Evolutionary conservation across 2,888 invertebrate species (phyloP).

Genomic region (Smittia sp.): DNA sequence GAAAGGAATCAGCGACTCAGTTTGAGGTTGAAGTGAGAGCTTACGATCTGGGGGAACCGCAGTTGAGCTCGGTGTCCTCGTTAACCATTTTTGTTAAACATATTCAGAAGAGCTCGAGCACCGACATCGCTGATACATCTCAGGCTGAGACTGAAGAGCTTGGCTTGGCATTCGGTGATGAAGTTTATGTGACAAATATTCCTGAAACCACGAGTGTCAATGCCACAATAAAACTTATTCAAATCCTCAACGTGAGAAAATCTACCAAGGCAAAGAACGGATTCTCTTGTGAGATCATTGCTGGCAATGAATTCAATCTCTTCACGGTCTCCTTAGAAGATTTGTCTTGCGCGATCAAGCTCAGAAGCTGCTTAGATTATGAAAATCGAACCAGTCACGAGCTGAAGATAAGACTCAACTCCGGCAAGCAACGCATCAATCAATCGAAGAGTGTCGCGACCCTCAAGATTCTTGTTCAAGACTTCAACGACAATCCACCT

Average conservation of each 20-base stretch:
- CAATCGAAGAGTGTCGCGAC: constrained; percentile 70
- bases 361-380: constrained; percentile 71
- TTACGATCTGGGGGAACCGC: constrained; percentile 81
- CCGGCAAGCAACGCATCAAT: constrained; percentile 77
- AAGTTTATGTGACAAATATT: constrained; percentile 77
- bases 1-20: constrained; percentile 82
- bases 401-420: constrained; percentile 73
- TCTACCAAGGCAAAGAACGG: constrained; percentile 52
- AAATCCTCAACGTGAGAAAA: constrained; percentile 52
- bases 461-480: constrained; percentile 75
- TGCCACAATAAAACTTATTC: constrained; percentile 52
- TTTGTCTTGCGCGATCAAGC: constrained; percentile 76
- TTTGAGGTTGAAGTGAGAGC: constrained; percentile 85
- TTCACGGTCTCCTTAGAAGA: constrained; percentile 74
- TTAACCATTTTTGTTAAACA: constrained; percentile 81
- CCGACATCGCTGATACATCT: constrained; percentile 47
- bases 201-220: constrained; percentile 60
- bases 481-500: constrained; percentile 88
- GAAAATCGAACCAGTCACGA: constrained; percentile 72
- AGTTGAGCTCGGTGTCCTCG: constrained; percentile 75
- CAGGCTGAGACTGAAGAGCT: constrained; percentile 50
- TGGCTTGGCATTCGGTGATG: constrained; percentile 84
- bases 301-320: constrained; percentile 70
- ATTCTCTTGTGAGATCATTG: constrained; percentile 74
- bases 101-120: constrained; percentile 64